Evolutionary conservation across 2,888 invertebrate genomes (phyloP), one percentile per base, ranked within the genome.

Genomic region (Chymomyza fuscimana): DNA sequence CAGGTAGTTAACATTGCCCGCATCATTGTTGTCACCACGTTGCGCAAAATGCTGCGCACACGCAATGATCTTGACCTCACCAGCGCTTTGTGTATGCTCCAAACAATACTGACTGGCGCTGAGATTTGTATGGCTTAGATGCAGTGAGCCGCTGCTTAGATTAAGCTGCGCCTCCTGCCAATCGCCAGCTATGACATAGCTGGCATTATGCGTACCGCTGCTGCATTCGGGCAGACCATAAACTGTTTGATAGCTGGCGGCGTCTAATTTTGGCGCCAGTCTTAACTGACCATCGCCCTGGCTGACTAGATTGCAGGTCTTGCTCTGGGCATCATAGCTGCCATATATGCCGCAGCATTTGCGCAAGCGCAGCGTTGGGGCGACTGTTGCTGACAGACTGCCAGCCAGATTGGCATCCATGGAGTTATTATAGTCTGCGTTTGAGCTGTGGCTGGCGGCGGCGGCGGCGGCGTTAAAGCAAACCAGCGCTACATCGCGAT

Each of bases 341-440:
- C 94, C 94, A 63, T 93, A 93, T 64, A 93, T 92, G 4, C 95
- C 95, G 90, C 97, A 97, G 88, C 97, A 97, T 91, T 96, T 95
- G 87, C 93, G 92, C 54, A 90, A 58, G 29, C 84, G 85, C 65
- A 89, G 65, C 7, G 52, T 94, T 89, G 77, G 86, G 1, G 67
- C 51, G 87, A 40, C 90, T 89, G 77, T 51, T 7, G 7, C 46
- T 29, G n/a, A 63, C 22, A 10, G 19, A 46, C 56, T 62, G 51
- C n/a, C 29, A 19, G 40, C 40, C 40, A 46, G 12, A 46, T 46
- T 46, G 40, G 40, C 40, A 46, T 46, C 40, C 40, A 46, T 22
- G 25, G 29, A 1, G 25, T 5, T 25, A 5, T 6, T 10, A 19
- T 6, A 6, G 56, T n/a, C 56, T 5, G 19, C 19, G 4, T 16